These are phyloP conservation scores for Aporophyla lueneburgensis DNA, from an alignment of 2,888 invertebrate species.

Conservation along the genomic window DNA sequence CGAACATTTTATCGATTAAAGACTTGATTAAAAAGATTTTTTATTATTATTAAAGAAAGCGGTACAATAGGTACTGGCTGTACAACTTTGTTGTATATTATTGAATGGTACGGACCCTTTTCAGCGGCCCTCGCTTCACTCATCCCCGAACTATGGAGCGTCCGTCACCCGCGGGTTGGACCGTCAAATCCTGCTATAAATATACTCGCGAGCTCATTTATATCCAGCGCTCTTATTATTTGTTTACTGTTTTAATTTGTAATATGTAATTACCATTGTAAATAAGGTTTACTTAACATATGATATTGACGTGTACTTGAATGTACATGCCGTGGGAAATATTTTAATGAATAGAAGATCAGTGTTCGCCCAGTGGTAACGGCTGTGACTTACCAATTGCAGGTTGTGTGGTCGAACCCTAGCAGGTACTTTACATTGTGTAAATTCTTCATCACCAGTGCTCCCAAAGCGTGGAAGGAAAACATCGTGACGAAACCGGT, in stretches of 20 bases:
- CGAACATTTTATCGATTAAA: too few species aligned
- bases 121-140: neutral
- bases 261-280: conserved; percentile 14
- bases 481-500: too few species aligned
- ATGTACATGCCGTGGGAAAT: neutral
- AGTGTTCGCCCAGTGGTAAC: too few species aligned
- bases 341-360: neutral
- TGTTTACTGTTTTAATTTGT: conserved; percentile 26
- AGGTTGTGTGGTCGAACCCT: too few species aligned
- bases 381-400: too few species aligned
- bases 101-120: conserved; percentile 10
- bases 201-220: conserved; percentile 52
- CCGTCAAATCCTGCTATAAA: conserved; percentile 61
- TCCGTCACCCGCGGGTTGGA: conserved; percentile 51
- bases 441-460: too few species aligned
- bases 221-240: conserved; percentile 37
- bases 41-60: neutral
- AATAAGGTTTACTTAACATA: neutral
- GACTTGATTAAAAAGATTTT: too few species aligned
- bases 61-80: neutral
- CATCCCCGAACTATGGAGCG: conserved; percentile 37
- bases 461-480: too few species aligned
- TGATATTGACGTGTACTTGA: neutral
- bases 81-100: neutral
- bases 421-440: too few species aligned